Conservation (phyloP, 2,113 vertebrate genomes). For the Oreochromis aureus region DNA sequence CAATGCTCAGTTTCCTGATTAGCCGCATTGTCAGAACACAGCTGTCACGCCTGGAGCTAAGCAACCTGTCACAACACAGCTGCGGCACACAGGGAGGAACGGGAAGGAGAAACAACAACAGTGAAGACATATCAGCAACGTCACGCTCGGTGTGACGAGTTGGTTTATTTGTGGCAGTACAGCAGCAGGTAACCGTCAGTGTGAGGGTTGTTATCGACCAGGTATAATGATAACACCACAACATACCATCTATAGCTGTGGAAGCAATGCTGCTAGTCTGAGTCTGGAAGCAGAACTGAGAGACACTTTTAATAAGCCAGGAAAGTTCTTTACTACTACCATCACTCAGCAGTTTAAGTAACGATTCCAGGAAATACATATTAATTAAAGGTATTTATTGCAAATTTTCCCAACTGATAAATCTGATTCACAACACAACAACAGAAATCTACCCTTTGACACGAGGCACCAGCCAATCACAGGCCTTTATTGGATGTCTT, state of each 20-base stretch:
- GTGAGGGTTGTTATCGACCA: background rate
- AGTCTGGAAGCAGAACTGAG: background rate
- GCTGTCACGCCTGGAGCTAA: background rate
- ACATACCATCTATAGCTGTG: background rate
- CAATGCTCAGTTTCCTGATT: background rate
- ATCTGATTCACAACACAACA: fast-evolving
- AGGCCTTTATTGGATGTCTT: fast-evolving
- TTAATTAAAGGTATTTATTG: background rate
- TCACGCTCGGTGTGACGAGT: background rate
- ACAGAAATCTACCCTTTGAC: fast-evolving
- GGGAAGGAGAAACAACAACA: background rate
- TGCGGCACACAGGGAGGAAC: background rate
- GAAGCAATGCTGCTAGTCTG: background rate
- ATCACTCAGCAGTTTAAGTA: background rate
- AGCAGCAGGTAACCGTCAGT: background rate
- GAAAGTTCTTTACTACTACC: background rate
- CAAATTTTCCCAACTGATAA: background rate
- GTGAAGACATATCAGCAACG: background rate
- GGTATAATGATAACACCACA: background rate
- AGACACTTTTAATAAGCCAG: background rate
- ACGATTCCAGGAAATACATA: fast-evolving
- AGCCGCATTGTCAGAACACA: background rate
- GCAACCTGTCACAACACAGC: background rate
- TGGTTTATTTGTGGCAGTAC: background rate
- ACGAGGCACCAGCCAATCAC: fast-evolving